phyloP scores from a whole-genome alignment of 2,797 vertebrate genomes.

The Cossypha niveicapilla region DNA sequence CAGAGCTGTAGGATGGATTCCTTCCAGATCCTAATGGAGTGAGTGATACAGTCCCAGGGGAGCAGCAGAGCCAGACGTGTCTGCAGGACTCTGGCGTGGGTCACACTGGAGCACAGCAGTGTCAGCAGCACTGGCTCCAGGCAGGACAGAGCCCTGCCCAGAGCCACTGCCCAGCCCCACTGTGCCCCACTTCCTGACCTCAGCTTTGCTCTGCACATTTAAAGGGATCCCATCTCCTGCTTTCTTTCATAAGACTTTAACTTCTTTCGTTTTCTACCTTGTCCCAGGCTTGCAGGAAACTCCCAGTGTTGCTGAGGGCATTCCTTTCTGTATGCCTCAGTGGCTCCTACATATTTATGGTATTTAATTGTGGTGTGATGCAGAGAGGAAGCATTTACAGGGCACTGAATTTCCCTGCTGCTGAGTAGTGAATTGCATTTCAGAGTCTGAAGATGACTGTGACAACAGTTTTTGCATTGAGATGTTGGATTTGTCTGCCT shows the following conservation, averaged over 20 bases:
- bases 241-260: neutral
- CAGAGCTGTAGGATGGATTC: neutral
- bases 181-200: neutral
- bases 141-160: neutral
- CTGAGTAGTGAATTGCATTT: neutral
- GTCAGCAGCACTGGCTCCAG: neutral
- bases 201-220: neutral
- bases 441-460: neutral
- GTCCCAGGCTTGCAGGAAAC: neutral
- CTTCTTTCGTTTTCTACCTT: neutral
- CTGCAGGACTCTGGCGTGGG: neutral
- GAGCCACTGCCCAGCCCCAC: neutral
- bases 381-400: neutral
- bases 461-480: neutral
- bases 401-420: neutral
- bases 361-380: neutral
- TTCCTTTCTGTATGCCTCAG: neutral
- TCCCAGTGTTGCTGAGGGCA: neutral
- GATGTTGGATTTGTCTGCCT: neutral
- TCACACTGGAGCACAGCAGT: rapidly evolving
- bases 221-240: neutral
- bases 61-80: neutral
- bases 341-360: neutral
- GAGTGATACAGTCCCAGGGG: neutral
- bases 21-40: neutral